phyloP scores from a whole-genome alignment of 2,888 invertebrate species.

The Drosophila picticornis region DNA sequence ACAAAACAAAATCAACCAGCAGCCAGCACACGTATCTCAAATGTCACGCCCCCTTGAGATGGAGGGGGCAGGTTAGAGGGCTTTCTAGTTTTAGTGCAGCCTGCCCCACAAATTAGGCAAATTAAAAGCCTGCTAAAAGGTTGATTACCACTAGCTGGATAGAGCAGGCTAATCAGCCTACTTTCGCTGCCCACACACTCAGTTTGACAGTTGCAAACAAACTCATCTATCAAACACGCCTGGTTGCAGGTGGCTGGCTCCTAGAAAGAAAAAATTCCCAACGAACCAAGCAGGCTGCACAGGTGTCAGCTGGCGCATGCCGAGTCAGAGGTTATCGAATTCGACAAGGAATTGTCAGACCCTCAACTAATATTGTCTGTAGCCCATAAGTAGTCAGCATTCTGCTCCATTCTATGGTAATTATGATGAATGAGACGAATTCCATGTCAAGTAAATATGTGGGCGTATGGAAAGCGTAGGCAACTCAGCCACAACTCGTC shows the following conservation, averaged over 20 bases:
- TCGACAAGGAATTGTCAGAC: slow-evolving; percentile 23
- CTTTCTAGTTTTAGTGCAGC: slow-evolving; percentile 32
- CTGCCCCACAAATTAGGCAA: slow-evolving; percentile 56
- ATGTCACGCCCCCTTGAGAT: slow-evolving; percentile 18
- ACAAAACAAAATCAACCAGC: slow-evolving; percentile 23
- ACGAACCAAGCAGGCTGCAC: slow-evolving; percentile 20
- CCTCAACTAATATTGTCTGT: slow-evolving; percentile 10
- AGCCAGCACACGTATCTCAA: slow-evolving; percentile 6
- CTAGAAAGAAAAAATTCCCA: neutral
- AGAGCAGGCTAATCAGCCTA: neutral
- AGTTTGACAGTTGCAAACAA: slow-evolving; percentile 34
- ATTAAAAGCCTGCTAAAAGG: slow-evolving; percentile 51
- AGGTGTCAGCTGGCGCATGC: slow-evolving; percentile 42
- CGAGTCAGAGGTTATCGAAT: neutral
- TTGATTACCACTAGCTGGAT: slow-evolving; percentile 6
- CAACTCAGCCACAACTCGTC: slow-evolving; percentile 1
- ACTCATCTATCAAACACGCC: slow-evolving; percentile 58
- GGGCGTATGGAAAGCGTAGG: no score
- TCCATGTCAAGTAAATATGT: slow-evolving; percentile 31
- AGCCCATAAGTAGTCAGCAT: slow-evolving; percentile 37
- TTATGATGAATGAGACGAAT: slow-evolving; percentile 62
- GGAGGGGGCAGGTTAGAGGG: neutral
- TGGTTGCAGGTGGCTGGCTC: slow-evolving; percentile 22
- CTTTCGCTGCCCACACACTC: neutral
- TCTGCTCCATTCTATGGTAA: slow-evolving; percentile 17